Percentiles rank a stretch among this genome's conserved stretches.
phyloP scores from a whole-genome alignment of 2,888 invertebrate genomes.

The Lasioglossum figueresi region DNA sequence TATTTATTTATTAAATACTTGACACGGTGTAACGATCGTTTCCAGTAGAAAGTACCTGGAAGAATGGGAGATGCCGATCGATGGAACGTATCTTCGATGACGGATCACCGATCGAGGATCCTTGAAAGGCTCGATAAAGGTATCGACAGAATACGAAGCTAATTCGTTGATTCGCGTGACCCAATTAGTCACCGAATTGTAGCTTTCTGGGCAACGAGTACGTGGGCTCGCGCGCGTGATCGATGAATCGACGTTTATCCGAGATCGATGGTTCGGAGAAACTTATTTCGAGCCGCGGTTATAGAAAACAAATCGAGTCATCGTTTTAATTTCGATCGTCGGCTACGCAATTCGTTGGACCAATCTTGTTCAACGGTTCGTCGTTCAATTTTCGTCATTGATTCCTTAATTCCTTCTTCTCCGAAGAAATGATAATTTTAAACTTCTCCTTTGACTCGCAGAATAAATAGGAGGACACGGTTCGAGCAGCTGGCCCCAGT shows the following conservation, averaged over 20 bases:
- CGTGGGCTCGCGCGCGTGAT: slow-evolving; percentile 8
- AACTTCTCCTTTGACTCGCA: neutral
- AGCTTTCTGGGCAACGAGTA: slow-evolving; percentile 13
- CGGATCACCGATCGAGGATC: neutral
- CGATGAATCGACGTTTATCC: slow-evolving; percentile 25
- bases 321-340: neutral
- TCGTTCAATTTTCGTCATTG: neutral
- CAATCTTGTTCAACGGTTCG: neutral
- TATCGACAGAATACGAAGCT: neutral
- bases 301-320: slow-evolving; percentile 7
- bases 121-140: neutral
- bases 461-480: slow-evolving; percentile 25
- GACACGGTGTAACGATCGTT: neutral
- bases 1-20: too few species aligned
- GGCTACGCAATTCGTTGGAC: neutral
- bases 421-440: neutral
- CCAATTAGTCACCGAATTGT: slow-evolving; percentile 21
- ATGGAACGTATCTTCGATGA: neutral
- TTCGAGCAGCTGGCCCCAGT: slow-evolving; percentile 30
- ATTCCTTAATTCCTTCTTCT: neutral
- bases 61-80: neutral
- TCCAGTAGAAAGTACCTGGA: neutral
- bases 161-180: slow-evolving; percentile 33
- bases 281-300: slow-evolving; percentile 19
- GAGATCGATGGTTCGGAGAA: slow-evolving; percentile 28